Base-by-base conservation (phyloP, 1,140 invertebrate species). In the Brachionus rubens region DNA sequence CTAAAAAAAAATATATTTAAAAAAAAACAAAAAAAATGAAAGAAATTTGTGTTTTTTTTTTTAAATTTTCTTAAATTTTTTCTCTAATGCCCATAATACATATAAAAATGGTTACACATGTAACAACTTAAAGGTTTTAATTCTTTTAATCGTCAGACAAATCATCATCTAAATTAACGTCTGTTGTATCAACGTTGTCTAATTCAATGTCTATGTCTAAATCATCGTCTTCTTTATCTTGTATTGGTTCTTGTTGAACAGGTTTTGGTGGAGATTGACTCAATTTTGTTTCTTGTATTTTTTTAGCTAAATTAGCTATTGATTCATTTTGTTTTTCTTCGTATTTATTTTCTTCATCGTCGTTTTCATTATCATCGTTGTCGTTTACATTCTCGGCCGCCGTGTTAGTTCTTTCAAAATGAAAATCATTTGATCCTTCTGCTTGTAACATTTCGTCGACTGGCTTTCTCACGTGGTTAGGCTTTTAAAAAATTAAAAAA, bases 381-480 rank as follows among this genome's bases (percentile, higher is more conserved):
- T 72, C 68, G 3, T 56, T 16, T 28, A 12, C 52, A 28, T 28
- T 33, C 30, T 56, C 52, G 52, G 12, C 16, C 0, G 19, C 30
- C 19, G 4, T 43, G 2, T 41, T 40, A 16, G 24, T 14, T 40
- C 26, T 24, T 33, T 72, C 30, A 72, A 30, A 48, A 48, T 14
- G 19, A 79, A 89, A 89, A 48, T 80, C 78, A n/a, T 88, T 88
- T 65, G 77, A 79, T 19, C 83, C 81, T 80, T 88, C 87, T 1
- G 88, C 88, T 16, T 82, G 83, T 67, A 79, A 72, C 88, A 91
- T 90, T 82, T 93, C 91, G 77, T 90, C 89, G 3, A 91, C 80
- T 0, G 89, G 86, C 79, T 90, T 89, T 46, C 91, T 85, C 48
- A 92, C 90, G 75, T 87, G 84, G 81, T 91, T 91, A 24, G 88